Percentiles rank a stretch among this genome's conserved stretches.
These are phyloP conservation scores for Chrosomus eos DNA, from an alignment of 2,797 vertebrate genomes.

Conservation along the genomic window DNA sequence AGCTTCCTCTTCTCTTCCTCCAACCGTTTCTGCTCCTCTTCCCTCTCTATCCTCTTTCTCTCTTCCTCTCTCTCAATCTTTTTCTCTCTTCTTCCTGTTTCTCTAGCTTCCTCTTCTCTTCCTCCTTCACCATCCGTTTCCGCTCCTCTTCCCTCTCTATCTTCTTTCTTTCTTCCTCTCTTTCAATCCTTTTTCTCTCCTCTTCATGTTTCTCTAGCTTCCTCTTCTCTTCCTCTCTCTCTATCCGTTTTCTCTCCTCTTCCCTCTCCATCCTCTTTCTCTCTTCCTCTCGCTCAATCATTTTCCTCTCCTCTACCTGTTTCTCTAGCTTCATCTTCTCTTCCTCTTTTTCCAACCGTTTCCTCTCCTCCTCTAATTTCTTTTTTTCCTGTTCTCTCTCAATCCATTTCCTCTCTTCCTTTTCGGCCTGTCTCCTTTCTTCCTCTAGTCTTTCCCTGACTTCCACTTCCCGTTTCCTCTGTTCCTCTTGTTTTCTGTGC, in stretches of 20 bases:
- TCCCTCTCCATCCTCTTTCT: slow-evolving; percentile 14
- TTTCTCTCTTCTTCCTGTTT: slow-evolving; percentile 2
- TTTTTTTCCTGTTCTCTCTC: slow-evolving; percentile 24
- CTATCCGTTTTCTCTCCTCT: background rate
- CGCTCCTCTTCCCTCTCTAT: background rate
- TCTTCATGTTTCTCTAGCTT: background rate
- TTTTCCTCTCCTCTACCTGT: background rate
- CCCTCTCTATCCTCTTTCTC: slow-evolving; percentile 14
- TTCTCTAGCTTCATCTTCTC: too few relatives aligned
- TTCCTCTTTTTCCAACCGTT: background rate
- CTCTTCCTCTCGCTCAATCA: slow-evolving; percentile 4
- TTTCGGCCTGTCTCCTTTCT: slow-evolving; percentile 23
- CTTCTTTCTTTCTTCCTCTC: background rate
- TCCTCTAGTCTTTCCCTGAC: slow-evolving; percentile 43
- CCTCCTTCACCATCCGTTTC: background rate
- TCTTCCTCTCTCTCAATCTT: slow-evolving; percentile 11
- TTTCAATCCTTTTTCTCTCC: background rate
- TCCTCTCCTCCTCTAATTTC: slow-evolving; percentile 4
- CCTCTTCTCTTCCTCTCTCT: background rate
- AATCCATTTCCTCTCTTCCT: background rate
- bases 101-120: slow-evolving; percentile 21
- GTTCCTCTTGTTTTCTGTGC: slow-evolving; percentile 45
- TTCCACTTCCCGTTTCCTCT: slow-evolving; percentile 41
- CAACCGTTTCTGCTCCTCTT: slow-evolving; percentile 7
- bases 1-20: slow-evolving; percentile 20